Base-by-base conservation (phyloP, 2,113 vertebrate species). In the Tyrannus savana region DNA sequence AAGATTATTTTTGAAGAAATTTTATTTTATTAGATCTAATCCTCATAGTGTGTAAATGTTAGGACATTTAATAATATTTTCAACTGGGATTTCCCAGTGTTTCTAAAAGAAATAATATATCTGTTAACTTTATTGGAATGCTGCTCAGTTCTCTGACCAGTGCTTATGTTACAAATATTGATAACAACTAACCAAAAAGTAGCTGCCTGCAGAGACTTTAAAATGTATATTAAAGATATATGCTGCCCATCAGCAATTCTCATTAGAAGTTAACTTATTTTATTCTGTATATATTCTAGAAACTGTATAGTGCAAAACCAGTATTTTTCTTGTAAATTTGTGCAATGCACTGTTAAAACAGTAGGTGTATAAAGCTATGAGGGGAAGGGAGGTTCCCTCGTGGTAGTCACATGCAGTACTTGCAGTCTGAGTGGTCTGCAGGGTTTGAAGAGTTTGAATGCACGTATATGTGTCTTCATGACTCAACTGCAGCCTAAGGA, bases 11-110 rank as follows among this genome's bases (percentile, higher is more conserved):
- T 99, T 99, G 98, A 98, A 99, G 97, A 99, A 99, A 99, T 99
- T 98, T 99, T 99, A 99, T 99, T 99, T 99, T 99, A 99, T 99
- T 99, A 99, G 99, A 97, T 98, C 98, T 99, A 99, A 99, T 97
- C 98, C 97, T 99, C 98, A 97, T 99, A 99, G 98, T 98, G 98
- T 99, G 99, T 99, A 99, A 99, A 99, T 99, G 99, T 99, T 99
- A 98, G 98, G 97, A 98, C 99, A 98, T 99, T 99, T 99, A 99
- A 99, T 98, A 98, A 98, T 98, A 99, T 98, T 98, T 98, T 98
- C 98, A 99, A 97, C 98, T 98, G 98, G 98, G 98, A 98, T 97
- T 98, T 96, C 96, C 97, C 98, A 97, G 98, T 97, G 69, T 98
- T 98, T 99, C 98, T 98, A 98, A 98, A 99, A 99, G 98, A 98